phyloP scores from a whole-genome alignment of 2,113 vertebrate species.

The Nematolebias whitei region DNA sequence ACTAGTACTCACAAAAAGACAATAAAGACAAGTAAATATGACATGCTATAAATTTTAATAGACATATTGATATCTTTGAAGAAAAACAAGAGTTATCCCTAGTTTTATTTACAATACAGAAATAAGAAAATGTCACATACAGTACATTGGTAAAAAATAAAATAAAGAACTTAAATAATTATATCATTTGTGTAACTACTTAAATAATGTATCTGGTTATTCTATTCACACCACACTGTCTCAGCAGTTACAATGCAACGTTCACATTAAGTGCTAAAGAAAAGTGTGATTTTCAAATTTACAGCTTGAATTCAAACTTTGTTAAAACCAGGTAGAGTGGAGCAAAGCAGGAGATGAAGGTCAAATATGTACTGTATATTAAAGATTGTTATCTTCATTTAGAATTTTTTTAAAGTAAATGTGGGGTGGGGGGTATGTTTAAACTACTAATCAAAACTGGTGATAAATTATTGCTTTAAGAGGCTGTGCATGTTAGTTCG shows the following conservation, averaged over 20 bases:
- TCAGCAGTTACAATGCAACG: slow-evolving; percentile 84
- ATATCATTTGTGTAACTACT: slow-evolving; percentile 84
- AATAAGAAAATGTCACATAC: slow-evolving; percentile 81
- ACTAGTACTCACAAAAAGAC: slow-evolving; percentile 1
- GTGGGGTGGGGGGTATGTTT: slow-evolving; percentile 8
- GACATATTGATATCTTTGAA: slow-evolving; percentile 84
- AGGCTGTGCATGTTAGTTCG: slow-evolving; percentile 8
- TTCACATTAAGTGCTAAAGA: slow-evolving; percentile 88
- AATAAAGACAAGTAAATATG: slow-evolving; percentile 50
- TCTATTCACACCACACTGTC: slow-evolving; percentile 83
- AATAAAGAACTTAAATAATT: slow-evolving; percentile 85
- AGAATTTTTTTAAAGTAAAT: slow-evolving; percentile 22
- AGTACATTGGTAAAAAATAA: slow-evolving; percentile 83
- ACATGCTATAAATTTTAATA: slow-evolving; percentile 87
- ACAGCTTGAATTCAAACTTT: slow-evolving; percentile 81
- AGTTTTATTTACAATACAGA: slow-evolving; percentile 87
- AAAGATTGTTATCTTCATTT: slow-evolving; percentile 33
- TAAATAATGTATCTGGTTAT: slow-evolving; percentile 86
- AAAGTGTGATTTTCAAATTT: slow-evolving; percentile 75
- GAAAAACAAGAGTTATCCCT: slow-evolving; percentile 82
- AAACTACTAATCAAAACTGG: slow-evolving; percentile 12
- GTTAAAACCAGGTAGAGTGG: slow-evolving; percentile 65
- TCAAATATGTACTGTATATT: slow-evolving; percentile 22
- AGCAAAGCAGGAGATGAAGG: slow-evolving; percentile 48
- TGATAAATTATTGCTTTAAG: neutral